phyloP scores from a whole-genome alignment of 2,797 vertebrate genomes.

The Garrulus glandarius region DNA sequence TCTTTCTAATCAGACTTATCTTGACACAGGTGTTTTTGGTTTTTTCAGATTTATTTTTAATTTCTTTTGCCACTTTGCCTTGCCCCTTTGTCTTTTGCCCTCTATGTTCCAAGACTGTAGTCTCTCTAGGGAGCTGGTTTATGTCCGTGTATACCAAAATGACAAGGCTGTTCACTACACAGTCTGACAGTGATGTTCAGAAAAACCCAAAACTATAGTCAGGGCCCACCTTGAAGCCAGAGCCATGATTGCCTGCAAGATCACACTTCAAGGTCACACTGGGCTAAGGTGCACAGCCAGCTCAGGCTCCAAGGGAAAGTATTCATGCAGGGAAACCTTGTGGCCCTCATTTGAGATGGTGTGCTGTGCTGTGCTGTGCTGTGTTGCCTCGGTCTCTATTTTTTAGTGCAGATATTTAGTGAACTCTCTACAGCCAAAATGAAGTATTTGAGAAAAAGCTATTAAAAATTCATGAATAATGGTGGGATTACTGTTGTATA shows the following conservation, averaged over 20 bases:
- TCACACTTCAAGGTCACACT: background rate
- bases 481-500: background rate
- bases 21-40: fast-evolving
- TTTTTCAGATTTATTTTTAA: background rate
- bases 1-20: background rate
- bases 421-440: background rate
- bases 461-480: background rate
- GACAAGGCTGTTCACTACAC: background rate
- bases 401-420: background rate
- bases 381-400: background rate
- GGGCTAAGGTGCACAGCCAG: background rate
- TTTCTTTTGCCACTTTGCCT: background rate
- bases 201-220: background rate
- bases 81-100: background rate
- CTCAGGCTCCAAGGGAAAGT: background rate
- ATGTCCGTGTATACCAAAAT: background rate
- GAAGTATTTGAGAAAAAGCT: background rate
- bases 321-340: background rate
- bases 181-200: background rate
- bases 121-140: background rate
- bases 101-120: background rate
- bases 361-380: background rate
- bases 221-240: background rate
- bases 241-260: background rate
- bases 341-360: background rate